phyloP scores from a whole-genome alignment of 2,797 vertebrate genomes.

The Propithecus deckenii region DNA sequence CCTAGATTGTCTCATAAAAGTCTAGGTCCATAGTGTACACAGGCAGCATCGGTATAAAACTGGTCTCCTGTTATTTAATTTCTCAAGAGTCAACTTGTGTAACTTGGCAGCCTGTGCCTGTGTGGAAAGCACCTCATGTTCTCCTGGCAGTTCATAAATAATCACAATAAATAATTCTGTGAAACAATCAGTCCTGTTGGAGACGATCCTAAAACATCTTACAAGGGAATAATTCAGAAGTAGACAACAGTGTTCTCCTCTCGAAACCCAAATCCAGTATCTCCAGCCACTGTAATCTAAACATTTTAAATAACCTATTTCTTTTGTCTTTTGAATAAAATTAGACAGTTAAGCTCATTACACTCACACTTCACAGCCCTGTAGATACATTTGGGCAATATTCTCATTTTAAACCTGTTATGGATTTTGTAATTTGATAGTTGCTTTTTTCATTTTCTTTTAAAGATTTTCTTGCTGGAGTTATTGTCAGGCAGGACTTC shows the following conservation, averaged over 20 bases:
- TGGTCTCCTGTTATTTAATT: background rate
- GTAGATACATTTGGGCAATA: constrained; percentile 19
- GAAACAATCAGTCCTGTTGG: background rate
- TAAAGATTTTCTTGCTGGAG: constrained; percentile 59
- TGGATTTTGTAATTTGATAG: constrained; percentile 56
- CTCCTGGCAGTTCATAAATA: background rate
- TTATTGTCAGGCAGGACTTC: background rate
- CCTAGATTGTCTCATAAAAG: constrained; percentile 15
- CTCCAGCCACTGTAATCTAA: background rate
- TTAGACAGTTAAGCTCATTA: constrained; percentile 39
- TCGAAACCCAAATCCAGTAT: background rate
- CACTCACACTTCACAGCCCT: constrained; percentile 38
- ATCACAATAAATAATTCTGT: constrained; percentile 20
- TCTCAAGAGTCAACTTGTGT: constrained; percentile 19
- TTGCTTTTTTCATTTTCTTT: constrained; percentile 35
- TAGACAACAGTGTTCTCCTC: background rate
- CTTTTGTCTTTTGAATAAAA: constrained; percentile 40
- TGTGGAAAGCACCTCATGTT: background rate
- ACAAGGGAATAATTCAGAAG: constrained; percentile 30
- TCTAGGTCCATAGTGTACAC: background rate
- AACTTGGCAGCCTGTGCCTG: background rate
- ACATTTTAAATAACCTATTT: constrained; percentile 32
- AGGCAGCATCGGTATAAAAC: background rate
- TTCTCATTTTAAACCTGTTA: constrained; percentile 56
- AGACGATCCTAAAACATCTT: background rate